These are phyloP conservation scores for Epinotia ramella DNA, from an alignment of 2,888 invertebrate species.

Conservation along the genomic window DNA sequence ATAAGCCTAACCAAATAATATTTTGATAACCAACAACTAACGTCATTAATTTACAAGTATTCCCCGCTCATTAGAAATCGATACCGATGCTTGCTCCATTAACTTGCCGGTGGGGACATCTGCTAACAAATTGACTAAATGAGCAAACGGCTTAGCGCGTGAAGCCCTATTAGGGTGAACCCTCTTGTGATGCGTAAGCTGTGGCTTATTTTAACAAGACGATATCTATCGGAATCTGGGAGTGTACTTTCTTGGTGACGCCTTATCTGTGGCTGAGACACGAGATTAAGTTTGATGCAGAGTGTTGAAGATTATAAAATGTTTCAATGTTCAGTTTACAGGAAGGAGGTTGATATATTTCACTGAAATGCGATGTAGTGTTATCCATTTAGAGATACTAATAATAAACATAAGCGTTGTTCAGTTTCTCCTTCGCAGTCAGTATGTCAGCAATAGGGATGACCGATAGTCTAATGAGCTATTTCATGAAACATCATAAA, in stretches of 20 bases:
- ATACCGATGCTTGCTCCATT: conserved; percentile 33
- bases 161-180: conserved; percentile 35
- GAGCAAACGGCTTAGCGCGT: conserved; percentile 42
- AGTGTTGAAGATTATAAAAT: neutral
- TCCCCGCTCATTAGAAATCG: conserved; percentile 17
- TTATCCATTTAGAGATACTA: neutral
- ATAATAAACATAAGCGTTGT: neutral
- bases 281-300: neutral
- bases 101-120: conserved; percentile 33
- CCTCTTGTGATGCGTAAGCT: conserved; percentile 34
- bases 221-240: neutral
- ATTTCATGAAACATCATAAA: too few relatives aligned
- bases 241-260: conserved; percentile 11
- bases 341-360: neutral
- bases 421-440: neutral
- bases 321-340: neutral
- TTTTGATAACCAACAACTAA: neutral
- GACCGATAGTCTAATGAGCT: too few relatives aligned
- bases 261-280: conserved; percentile 1
- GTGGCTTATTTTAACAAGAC: conserved; percentile 15
- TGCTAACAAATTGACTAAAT: conserved; percentile 41
- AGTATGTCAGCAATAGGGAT: too few relatives aligned
- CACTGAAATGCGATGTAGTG: neutral
- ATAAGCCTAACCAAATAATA: neutral
- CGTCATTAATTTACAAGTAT: conserved; percentile 3